Evolutionary conservation across 2,797 vertebrate species (phyloP).

Genomic region (Ammospiza maritima): DNA sequence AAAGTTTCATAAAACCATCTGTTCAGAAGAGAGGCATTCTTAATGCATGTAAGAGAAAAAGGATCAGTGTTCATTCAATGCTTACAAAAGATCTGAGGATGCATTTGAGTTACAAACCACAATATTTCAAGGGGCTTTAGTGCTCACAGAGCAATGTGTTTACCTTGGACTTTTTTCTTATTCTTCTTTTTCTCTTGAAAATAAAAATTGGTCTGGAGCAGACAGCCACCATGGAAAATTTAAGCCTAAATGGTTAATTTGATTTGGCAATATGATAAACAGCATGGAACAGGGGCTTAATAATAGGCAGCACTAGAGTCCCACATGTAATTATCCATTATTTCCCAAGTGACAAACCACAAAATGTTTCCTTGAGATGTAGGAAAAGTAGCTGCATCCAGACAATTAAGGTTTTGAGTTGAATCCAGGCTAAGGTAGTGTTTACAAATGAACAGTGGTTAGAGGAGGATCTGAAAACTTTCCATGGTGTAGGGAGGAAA

Average conservation of each 20-base stretch:
- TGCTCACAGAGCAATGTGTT: background rate
- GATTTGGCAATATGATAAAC: conserved; percentile 5
- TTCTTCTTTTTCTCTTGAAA: background rate
- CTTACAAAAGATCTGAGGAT: background rate
- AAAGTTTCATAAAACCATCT: background rate
- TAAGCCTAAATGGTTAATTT: background rate
- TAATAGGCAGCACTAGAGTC: background rate
- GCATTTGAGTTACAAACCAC: background rate
- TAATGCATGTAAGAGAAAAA: background rate
- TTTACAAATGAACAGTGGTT: background rate
- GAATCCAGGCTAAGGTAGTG: background rate
- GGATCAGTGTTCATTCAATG: background rate
- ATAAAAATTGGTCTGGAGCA: background rate
- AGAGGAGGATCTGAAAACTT: background rate
- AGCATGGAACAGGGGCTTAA: background rate
- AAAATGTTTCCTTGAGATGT: background rate
- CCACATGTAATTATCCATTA: conserved; percentile 6
- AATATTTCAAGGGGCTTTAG: background rate
- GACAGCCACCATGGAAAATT: background rate
- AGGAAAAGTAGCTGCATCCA: background rate
- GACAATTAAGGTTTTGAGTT: background rate
- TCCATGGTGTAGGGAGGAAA: background rate
- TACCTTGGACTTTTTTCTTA: background rate
- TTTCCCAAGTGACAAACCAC: background rate
- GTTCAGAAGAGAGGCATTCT: background rate